Conservation (phyloP, 30 jellyfish, hydroid and myxozoan genomes). For the Mastigias papua region DNA sequence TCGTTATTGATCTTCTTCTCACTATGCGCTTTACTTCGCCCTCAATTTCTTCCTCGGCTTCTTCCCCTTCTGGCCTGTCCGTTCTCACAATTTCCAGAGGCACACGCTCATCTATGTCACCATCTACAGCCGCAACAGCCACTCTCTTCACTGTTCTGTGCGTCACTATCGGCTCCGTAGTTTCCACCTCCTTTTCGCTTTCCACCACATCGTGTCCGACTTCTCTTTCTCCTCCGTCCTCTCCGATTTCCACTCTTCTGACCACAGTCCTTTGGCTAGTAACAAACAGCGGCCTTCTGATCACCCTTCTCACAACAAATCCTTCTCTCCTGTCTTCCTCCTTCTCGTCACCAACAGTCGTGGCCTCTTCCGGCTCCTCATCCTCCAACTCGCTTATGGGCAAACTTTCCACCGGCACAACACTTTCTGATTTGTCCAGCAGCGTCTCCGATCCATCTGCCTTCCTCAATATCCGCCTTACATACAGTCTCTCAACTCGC, state of each 20-base stretch:
- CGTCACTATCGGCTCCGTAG: conserved; percentile 55
- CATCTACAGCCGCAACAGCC: conserved; percentile 41
- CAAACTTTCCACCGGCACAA: conserved; percentile 41
- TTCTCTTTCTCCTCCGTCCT: conserved; percentile 58
- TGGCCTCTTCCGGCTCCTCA: conserved; percentile 1
- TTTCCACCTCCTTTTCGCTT: conserved; percentile 36
- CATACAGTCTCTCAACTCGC: conserved; percentile 83
- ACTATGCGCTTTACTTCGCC: conserved; percentile 81
- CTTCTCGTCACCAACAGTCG: conserved; percentile 11
- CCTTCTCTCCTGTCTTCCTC: conserved; percentile 47
- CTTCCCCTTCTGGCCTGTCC: conserved; percentile 77
- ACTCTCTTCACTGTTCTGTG: conserved; percentile 76
- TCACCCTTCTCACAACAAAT: conserved; percentile 60
- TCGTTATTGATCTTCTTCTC: conserved; percentile 72
- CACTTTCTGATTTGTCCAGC: conserved; percentile 85
- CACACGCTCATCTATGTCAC: conserved; percentile 45
- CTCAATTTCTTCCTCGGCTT: conserved; percentile 59
- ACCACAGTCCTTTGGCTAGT: conserved; percentile 80
- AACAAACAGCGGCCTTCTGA: conserved; percentile 75
- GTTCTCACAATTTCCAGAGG: conserved; percentile 77
- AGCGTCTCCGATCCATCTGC: conserved; percentile 81
- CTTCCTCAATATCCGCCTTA: conserved; percentile 75
- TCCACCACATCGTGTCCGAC: conserved; percentile 66
- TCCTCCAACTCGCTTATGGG: conserved; percentile 14
- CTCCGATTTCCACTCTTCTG: conserved; percentile 23